Evolutionary conservation across 2,113 vertebrate genomes (phyloP).

Genomic region (Ramphastos sulfuratus): DNA sequence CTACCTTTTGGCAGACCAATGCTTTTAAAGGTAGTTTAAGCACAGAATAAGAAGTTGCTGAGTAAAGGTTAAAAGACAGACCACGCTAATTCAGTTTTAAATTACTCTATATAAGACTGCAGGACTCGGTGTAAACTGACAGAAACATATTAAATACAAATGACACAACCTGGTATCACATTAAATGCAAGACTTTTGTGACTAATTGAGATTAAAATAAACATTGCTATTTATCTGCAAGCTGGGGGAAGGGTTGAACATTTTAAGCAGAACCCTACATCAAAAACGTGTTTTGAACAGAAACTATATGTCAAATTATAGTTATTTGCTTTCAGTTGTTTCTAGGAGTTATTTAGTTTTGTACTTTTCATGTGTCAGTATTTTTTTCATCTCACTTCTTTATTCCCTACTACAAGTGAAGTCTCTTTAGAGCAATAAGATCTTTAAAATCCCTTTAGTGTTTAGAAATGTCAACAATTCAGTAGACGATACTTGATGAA

Average conservation of each 20-base stretch:
- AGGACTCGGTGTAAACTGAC: neutral
- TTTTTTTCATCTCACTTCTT: constrained; percentile 54
- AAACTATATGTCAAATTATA: constrained; percentile 39
- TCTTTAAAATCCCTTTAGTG: constrained; percentile 70
- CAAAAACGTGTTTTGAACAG: constrained; percentile 62
- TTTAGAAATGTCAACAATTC: constrained; percentile 65
- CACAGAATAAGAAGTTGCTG: neutral
- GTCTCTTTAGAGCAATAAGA: constrained; percentile 71
- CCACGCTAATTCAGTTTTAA: constrained; percentile 27
- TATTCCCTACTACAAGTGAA: constrained; percentile 67
- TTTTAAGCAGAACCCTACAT: constrained; percentile 39
- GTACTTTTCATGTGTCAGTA: constrained; percentile 48
- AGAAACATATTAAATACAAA: constrained; percentile 16
- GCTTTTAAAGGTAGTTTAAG: constrained; percentile 8
- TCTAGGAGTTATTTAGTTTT: constrained; percentile 68
- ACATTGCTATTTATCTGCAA: neutral
- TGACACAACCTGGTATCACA: neutral
- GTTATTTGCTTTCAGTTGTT: constrained; percentile 57
- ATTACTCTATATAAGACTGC: neutral
- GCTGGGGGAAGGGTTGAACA: constrained; percentile 4
- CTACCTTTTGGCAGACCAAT: neutral
- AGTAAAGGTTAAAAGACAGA: constrained; percentile 53
- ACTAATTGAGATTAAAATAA: constrained; percentile 47
- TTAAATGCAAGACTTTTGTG: constrained; percentile 30
- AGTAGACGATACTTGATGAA: constrained; percentile 56